Percentiles rank a stretch among this genome's conserved stretches.
phyloP scores from a whole-genome alignment of 23 tunicate species.

The Clavelina lepadiformis region DNA sequence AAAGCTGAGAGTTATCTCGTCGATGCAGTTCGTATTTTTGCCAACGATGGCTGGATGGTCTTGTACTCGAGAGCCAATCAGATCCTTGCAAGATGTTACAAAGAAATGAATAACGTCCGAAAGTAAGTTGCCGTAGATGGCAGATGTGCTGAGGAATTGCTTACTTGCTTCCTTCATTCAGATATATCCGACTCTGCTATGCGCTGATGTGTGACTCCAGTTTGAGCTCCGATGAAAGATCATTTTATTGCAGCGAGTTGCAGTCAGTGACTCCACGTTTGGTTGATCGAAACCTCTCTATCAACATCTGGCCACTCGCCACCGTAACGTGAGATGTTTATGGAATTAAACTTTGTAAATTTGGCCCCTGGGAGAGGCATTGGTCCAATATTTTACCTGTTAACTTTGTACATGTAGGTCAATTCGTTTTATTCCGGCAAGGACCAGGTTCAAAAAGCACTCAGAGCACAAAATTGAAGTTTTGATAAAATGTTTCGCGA shows the following conservation, averaged over 20 bases:
- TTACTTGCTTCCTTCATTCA: background rate
- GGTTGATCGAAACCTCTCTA: constrained; percentile 45
- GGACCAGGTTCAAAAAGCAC: constrained; percentile 45
- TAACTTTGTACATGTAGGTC: constrained; percentile 36
- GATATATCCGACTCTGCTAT: constrained; percentile 72
- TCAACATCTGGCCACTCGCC: constrained; percentile 55
- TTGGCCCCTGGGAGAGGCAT: no score
- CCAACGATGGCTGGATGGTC: constrained; percentile 55
- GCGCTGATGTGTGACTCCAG: constrained; percentile 62
- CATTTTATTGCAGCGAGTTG: constrained; percentile 64
- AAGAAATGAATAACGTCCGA: constrained; percentile 46
- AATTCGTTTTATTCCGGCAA: constrained; percentile 59
- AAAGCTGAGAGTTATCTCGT: constrained; percentile 64
- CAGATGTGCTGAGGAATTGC: background rate
- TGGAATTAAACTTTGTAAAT: no score
- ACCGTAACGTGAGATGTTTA: constrained; percentile 33
- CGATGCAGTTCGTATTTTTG: constrained; percentile 58
- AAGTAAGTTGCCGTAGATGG: constrained; percentile 36
- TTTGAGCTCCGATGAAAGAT: constrained; percentile 19
- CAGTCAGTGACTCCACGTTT: constrained; percentile 41
- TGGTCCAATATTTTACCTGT: background rate
- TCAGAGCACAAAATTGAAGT: constrained; percentile 34
- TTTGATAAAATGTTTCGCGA: constrained; percentile 25
- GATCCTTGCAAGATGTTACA: constrained; percentile 73
- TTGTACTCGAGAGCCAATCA: constrained; percentile 43